Base-by-base conservation (phyloP, 2,797 vertebrate species). In the Chelmon rostratus region DNA sequence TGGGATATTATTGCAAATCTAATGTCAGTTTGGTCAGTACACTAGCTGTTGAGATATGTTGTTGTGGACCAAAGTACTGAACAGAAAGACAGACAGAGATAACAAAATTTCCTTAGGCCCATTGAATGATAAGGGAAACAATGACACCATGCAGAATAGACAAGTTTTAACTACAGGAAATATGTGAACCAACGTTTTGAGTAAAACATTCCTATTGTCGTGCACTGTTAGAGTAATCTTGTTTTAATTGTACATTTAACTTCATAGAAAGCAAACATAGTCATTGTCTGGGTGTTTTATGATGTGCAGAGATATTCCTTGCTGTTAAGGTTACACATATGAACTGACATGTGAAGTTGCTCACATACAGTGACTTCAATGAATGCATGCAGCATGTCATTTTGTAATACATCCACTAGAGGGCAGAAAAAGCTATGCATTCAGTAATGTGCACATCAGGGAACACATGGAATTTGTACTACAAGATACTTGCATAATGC, bases 401-500 rank as follows among this genome's bases (percentile, higher is more conserved):
- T 35, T 59, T 46, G 16, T 4, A 13, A 68, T 19, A 23, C 2
- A 3, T 65, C 85, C 88, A 81, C 82, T 67, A 82, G 82, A 86
- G 74, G 79, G 81, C 84, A 88, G 77, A 2, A 64, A n/a, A 59
- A 77, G 61, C 31, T 12, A 1, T 50, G 25, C 13, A 49, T 50
- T 69, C 19, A 56, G 11, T 19, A 25, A n/a, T n/a, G 12, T 65
- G 25, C 9, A 0, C 13, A 59, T 7, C 21, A 16, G 50, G 16
- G 35, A 52, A 3, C 16, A 11, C 12, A 16, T 13, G 1, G 15
- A 65, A 49, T 33, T 19, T 79, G 6, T 23, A 23, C 25, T 21
- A 18, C 25, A 10, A 42, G 0, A 50, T 6, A 49, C 6, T 47
- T 59, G 23, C 21, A 15, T 28, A 38, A 44, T 59, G 25, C 0